Percentiles rank a stretch among this genome's conserved stretches.
Conservation (phyloP, 1,140 invertebrate species). For the Brachionus angularis region DNA sequence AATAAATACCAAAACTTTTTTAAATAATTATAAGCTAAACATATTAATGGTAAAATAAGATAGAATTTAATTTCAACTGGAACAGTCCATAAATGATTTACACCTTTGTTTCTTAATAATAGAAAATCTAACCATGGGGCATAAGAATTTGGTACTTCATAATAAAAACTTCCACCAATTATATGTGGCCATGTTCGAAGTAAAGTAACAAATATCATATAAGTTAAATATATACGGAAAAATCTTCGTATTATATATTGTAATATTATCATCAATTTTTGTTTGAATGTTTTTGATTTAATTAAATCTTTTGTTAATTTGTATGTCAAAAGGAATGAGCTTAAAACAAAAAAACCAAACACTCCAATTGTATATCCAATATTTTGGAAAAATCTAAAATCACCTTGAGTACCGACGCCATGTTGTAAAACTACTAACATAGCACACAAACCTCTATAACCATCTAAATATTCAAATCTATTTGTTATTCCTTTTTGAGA, state of each 20-base stretch:
- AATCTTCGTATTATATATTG: neutral
- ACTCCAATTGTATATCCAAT: neutral
- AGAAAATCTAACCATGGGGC: neutral
- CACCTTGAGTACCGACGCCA: neutral
- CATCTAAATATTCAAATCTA: slow-evolving; percentile 12
- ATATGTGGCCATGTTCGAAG: neutral
- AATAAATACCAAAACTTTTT: neutral
- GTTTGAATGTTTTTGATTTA: neutral
- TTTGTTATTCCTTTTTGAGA: neutral
- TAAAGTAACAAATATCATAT: neutral
- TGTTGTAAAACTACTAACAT: slow-evolving; percentile 1
- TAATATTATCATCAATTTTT: neutral
- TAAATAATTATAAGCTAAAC: neutral
- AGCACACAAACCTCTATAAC: slow-evolving; percentile 23
- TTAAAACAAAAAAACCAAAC: neutral
- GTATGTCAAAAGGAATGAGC: neutral
- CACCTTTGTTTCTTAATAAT: neutral
- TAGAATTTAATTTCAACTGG: neutral
- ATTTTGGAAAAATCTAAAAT: neutral
- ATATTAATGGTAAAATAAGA: neutral
- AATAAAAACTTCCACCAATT: neutral
- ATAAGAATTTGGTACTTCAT: neutral
- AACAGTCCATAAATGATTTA: neutral
- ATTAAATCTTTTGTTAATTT: neutral
- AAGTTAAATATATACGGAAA: neutral